A percentile compares a stretch with the other conserved stretches of the same genome.
phyloP scores from a whole-genome alignment of 2,797 vertebrate species.

The Telmatherina bonti region DNA sequence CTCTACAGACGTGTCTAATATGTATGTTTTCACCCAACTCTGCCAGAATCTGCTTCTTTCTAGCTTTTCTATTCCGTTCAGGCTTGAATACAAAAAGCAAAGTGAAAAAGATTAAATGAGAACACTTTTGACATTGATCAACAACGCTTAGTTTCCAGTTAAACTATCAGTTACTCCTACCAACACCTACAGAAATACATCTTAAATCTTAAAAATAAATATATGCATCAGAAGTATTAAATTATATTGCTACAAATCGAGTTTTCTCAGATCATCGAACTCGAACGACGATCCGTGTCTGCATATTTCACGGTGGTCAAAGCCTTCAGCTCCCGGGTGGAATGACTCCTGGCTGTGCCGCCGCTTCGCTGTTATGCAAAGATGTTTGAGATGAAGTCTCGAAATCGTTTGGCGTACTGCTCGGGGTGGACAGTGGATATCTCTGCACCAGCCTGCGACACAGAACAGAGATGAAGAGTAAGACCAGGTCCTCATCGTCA shows the following conservation, averaged over 20 bases:
- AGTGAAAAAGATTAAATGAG: slow-evolving; percentile 7
- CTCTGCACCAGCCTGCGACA: slow-evolving; percentile 88
- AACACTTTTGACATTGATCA: slow-evolving; percentile 55
- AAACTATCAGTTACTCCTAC: slow-evolving; percentile 40
- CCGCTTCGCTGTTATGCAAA: slow-evolving; percentile 84
- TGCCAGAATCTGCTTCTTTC: slow-evolving; percentile 2
- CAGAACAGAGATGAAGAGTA: neutral
- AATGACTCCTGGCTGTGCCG: slow-evolving; percentile 17
- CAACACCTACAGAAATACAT: slow-evolving; percentile 51
- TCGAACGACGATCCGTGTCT: slow-evolving; percentile 28
- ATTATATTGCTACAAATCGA: slow-evolving; percentile 62
- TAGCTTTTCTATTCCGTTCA: neutral
- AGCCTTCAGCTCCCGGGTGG: slow-evolving; percentile 26
- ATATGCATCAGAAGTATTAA: slow-evolving; percentile 70
- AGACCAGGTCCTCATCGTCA: neutral
- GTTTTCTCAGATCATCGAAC: slow-evolving; percentile 37
- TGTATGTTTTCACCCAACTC: slow-evolving; percentile 5
- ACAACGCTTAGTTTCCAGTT: slow-evolving; percentile 37
- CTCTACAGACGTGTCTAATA: neutral
- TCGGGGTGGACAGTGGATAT: slow-evolving; percentile 96
- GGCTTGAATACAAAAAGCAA: slow-evolving; percentile 8
- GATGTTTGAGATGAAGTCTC: slow-evolving; percentile 94
- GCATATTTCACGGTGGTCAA: slow-evolving; percentile 44
- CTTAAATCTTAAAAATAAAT: slow-evolving; percentile 75
- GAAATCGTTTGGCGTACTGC: slow-evolving; percentile 94